phyloP scores from a whole-genome alignment of 2,797 vertebrate species.

The Pseudomugil gertrudae region DNA sequence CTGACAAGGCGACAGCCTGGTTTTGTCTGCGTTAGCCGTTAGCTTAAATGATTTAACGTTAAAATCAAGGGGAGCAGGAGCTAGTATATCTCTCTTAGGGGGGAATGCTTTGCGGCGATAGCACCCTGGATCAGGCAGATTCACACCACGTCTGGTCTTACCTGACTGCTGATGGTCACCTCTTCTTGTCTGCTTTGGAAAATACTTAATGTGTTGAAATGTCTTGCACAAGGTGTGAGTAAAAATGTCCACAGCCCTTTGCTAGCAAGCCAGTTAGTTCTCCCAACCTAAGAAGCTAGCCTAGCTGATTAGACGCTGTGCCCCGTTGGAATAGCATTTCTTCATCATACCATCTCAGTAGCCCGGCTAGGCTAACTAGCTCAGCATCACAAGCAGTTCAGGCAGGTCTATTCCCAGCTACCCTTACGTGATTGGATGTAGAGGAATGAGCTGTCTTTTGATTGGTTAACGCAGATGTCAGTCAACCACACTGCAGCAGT shows the following conservation, averaged over 20 bases:
- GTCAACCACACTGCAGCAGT: constrained; percentile 61
- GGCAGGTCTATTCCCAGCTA: constrained; percentile 17
- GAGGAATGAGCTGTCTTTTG: not conserved
- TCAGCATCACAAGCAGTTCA: constrained; percentile 52
- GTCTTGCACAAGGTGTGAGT: constrained; percentile 20
- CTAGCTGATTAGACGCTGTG: constrained; percentile 62
- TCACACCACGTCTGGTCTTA: constrained; percentile 62
- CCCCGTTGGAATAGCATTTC: constrained; percentile 76
- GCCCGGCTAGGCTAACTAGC: constrained; percentile 64
- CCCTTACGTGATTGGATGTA: constrained; percentile 48
- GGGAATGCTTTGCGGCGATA: constrained; percentile 29
- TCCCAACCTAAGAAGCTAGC: constrained; percentile 54
- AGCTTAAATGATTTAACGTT: constrained; percentile 47
- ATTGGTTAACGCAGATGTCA: constrained; percentile 51
- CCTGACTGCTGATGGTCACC: constrained; percentile 60
- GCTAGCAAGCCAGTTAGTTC: constrained; percentile 32
- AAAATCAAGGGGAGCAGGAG: constrained; percentile 37
- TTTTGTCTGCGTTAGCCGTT: constrained; percentile 52
- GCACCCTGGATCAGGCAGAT: constrained; percentile 38
- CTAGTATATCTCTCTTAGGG: constrained; percentile 44
- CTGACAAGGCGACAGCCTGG: constrained; percentile 41
- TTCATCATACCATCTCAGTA: constrained; percentile 66
- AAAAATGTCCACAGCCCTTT: constrained; percentile 31
- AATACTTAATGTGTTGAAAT: constrained; percentile 21
- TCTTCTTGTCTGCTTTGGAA: constrained; percentile 40